Evolutionary conservation across 2,888 invertebrate genomes (phyloP).

Genomic region (Bedellia somnulentella): DNA sequence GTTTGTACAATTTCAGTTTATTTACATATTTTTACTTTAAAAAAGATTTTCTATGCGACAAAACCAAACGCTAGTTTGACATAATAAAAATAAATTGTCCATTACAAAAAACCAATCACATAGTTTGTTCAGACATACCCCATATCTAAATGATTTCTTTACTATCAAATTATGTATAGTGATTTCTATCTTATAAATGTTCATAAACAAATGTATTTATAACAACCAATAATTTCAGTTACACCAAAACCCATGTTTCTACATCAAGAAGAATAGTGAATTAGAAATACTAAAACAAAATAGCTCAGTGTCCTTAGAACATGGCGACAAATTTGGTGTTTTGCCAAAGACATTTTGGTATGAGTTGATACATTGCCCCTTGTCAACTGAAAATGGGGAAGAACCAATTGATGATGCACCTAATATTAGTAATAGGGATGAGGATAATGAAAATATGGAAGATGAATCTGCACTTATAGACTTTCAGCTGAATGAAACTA

Average conservation of each 20-base stretch:
- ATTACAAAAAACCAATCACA: too few species aligned
- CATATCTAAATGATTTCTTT: too few species aligned
- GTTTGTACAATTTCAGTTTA: too few species aligned
- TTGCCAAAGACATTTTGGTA: conserved; percentile 52
- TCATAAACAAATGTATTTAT: too few species aligned
- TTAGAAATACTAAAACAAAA: conserved; percentile 29
- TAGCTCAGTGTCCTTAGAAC: conserved; percentile 20
- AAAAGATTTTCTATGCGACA: too few species aligned
- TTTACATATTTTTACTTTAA: too few species aligned
- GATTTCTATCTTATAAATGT: too few species aligned
- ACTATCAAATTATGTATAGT: too few species aligned
- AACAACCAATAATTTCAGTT: too few species aligned
- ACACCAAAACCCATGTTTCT: conserved; percentile 59
- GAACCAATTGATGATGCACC: not conserved
- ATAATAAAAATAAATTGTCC: too few species aligned
- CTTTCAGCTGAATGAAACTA: conserved; percentile 12
- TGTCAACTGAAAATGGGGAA: not conserved
- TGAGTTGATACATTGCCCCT: conserved; percentile 25
- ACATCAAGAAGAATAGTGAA: conserved; percentile 19
- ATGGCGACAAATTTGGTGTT: conserved; percentile 57
- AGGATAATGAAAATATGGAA: not conserved
- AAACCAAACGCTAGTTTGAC: too few species aligned
- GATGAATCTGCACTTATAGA: conserved; percentile 7
- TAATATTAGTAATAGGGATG: conserved; percentile 1
- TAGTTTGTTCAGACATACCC: too few species aligned